Evolutionary conservation across 1,140 invertebrate genomes (phyloP).

Genomic region (Apis cerana): DNA sequence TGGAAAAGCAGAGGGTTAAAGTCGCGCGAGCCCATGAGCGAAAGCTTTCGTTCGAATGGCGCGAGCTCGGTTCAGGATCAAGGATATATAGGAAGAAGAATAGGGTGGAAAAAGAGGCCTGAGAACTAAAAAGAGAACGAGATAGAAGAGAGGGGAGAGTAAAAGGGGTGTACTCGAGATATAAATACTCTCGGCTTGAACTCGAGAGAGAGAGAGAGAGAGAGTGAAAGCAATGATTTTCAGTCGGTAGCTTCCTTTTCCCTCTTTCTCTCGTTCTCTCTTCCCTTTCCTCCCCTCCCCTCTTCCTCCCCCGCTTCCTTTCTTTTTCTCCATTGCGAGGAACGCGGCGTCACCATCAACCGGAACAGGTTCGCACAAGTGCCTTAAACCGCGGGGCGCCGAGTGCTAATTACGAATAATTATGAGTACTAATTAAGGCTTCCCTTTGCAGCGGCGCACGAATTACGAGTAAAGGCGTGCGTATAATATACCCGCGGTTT

Average conservation of each 20-base stretch:
- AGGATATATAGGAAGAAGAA: conserved; percentile 58
- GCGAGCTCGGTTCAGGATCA: conserved; percentile 50
- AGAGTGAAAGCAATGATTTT: conserved; percentile 56
- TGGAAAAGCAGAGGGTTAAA: conserved; percentile 25
- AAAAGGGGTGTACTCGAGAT: background rate
- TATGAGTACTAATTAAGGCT: conserved; percentile 76
- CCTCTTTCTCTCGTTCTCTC: background rate
- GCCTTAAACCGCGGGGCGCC: conserved; percentile 53
- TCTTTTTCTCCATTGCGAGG: conserved; percentile 40
- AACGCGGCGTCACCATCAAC: conserved; percentile 29
- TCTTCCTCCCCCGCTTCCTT: too few species aligned
- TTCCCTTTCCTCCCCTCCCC: background rate
- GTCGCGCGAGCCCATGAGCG: conserved; percentile 25
- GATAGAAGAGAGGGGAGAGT: background rate
- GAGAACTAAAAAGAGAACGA: conserved; percentile 28
- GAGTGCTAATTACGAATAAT: conserved; percentile 76
- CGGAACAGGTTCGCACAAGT: conserved; percentile 44
- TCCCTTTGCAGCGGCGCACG: conserved; percentile 50
- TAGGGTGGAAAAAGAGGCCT: conserved; percentile 45
- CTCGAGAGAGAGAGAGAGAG: conserved; percentile 10
- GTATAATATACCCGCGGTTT: conserved; percentile 51
- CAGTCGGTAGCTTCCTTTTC: conserved; percentile 29
- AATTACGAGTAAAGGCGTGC: conserved; percentile 40
- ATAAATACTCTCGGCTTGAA: background rate
- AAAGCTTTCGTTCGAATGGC: conserved; percentile 30